These are phyloP conservation scores for Ceratosolen solmsi DNA, from an alignment of 1,140 invertebrate genomes.

Conservation along the genomic window DNA sequence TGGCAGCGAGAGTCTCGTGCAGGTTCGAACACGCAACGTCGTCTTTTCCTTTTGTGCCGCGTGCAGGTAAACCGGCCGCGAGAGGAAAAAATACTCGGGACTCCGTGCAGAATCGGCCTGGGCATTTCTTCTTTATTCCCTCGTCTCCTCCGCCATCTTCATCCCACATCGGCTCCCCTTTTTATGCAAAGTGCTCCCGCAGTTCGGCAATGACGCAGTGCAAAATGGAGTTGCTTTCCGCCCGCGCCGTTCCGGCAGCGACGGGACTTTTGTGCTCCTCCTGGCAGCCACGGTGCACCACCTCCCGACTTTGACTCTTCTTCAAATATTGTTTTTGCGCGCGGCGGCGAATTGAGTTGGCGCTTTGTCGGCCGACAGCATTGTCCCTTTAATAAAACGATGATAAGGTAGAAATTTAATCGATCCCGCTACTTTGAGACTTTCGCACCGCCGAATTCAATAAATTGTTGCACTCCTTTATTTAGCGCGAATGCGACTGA, in stretches of 20 bases:
- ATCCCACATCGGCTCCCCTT: neutral
- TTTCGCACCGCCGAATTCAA: neutral
- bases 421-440: neutral
- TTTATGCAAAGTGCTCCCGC: neutral
- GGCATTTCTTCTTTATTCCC: neutral
- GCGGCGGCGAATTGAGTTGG: neutral
- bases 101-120: neutral
- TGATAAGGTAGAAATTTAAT: conserved; percentile 9
- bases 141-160: neutral
- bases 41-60: conserved; percentile 33
- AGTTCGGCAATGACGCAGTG: neutral
- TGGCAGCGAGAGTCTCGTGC: conserved; percentile 1
- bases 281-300: neutral
- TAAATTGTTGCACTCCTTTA: neutral
- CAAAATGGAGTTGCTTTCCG: neutral
- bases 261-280: neutral
- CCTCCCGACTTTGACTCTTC: neutral
- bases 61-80: conserved; percentile 19
- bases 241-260: no score
- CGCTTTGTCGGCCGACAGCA: neutral
- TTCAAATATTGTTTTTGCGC: neutral
- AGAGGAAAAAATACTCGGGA: neutral
- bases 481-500: neutral
- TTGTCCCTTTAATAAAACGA: neutral
- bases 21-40: conserved; percentile 44